Evolutionary conservation across 1,140 invertebrate species (phyloP).

Genomic region (Acromyrmex charruanus): DNA sequence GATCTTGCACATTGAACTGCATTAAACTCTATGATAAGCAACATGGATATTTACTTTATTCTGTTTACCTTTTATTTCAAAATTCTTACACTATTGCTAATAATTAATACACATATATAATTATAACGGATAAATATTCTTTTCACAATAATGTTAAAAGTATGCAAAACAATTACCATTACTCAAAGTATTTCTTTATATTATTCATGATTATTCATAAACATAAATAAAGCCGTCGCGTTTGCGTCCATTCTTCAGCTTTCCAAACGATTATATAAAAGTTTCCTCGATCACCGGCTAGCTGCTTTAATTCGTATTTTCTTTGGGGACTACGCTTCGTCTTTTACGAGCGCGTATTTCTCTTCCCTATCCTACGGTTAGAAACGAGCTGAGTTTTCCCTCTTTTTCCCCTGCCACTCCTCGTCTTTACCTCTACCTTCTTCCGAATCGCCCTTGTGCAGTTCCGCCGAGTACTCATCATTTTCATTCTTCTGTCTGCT

Average conservation of each 20-base stretch:
- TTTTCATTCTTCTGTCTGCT: neutral
- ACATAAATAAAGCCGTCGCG: neutral
- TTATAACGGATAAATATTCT: neutral
- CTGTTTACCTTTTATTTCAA: neutral
- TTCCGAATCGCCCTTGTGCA: constrained; percentile 52
- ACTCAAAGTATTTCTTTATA: neutral
- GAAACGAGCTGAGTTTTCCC: constrained; percentile 81
- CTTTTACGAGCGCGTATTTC: constrained; percentile 83
- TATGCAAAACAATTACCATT: neutral
- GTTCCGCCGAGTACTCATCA: constrained; percentile 43
- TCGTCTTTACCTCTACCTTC: constrained; percentile 61
- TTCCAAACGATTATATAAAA: constrained; percentile 71
- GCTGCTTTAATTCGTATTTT: constrained; percentile 84
- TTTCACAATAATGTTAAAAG: neutral
- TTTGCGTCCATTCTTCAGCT: neutral
- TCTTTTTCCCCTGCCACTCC: constrained; percentile 56
- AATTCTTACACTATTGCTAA: neutral
- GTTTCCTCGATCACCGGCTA: constrained; percentile 69
- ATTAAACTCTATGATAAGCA: neutral
- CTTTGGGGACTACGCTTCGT: constrained; percentile 80
- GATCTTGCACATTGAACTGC: neutral
- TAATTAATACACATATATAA: neutral
- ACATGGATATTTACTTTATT: constrained; percentile 3
- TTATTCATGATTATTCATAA: constrained; percentile 2
- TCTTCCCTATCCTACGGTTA: constrained; percentile 75